Base-by-base conservation (phyloP, 2,888 invertebrate species). In the Mylabris sibirica region DNA sequence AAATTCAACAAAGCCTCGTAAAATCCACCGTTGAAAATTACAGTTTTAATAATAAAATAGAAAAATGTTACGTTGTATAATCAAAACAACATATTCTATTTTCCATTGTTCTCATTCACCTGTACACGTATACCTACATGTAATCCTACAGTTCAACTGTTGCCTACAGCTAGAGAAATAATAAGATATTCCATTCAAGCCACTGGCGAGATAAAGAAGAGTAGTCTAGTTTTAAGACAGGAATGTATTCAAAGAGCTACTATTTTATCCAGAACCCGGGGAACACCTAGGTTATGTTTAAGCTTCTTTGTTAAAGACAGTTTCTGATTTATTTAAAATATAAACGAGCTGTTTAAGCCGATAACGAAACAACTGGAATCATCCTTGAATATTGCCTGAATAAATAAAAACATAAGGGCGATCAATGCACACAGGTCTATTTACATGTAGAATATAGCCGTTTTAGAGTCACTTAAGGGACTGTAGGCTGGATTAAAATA, bases 131-230 rank as follows among this genome's bases (percentile, higher is more conserved):
- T 30, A n/a, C n/a, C n/a, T 34, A 12, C 14, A 38, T 14, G 38
- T 38, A 11, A 44, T 17, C 17, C 44, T 44, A n/a, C 44, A 44
- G n/a, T 44, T 44, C 53, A 53, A 22, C 53, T 22, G 68, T 68
- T 60, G 68, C 68, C 68, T 30, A 53, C 35, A 60, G 68, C 68
- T 61, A 64, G 57, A 62, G 57, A 68, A 68, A 68, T 62, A 68
- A 68, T 64, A 68, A 68, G 68, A 68, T 64, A 68, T 64, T 24
- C 64, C 63, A 20, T 64, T 3, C 53, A 34, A 26, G 64, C 61
- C 68, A 61, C 68, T 64, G 12, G n/a, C n/a, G 68, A 64, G 68
- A 61, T 34, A 38, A n/a, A 59, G 64, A 30, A 30, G 57, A 57
- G 24, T 57, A 11, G 57, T 57, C 57, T 14, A 3, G 24, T 9